A percentile compares a stretch with the other conserved stretches of the same genome.
phyloP scores from a whole-genome alignment of 2,888 invertebrate genomes.

The Leptopilina myrica region DNA sequence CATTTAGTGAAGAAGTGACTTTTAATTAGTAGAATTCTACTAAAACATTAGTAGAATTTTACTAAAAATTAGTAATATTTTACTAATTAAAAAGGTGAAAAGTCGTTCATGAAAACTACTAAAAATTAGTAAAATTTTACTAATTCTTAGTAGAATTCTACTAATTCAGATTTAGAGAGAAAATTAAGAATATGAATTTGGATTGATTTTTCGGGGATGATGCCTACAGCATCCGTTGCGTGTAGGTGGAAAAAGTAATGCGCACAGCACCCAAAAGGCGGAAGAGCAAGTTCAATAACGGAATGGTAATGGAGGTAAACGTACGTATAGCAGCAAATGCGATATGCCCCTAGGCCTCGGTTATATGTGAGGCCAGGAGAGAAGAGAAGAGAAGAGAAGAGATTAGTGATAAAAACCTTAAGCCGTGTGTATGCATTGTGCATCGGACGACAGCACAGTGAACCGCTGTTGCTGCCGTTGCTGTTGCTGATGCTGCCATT shows the following conservation, averaged over 20 bases:
- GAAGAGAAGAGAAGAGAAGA: constrained; percentile 59
- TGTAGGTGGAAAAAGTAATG: constrained; percentile 38
- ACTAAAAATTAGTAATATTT: no score
- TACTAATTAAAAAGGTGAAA: no score
- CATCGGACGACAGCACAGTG: constrained; percentile 66
- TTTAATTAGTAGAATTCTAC: no score
- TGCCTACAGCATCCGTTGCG: background rate
- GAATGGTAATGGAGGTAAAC: constrained; percentile 66
- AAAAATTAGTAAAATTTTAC: no score
- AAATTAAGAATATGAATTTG: no score
- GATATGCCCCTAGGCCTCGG: constrained; percentile 35
- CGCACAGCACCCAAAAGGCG: constrained; percentile 55
- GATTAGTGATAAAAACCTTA: constrained; percentile 68
- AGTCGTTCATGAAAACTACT: no score
- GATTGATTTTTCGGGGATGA: background rate
- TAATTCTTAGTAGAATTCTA: no score
- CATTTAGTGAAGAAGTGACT: no score
- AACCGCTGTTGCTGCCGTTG: constrained; percentile 59
- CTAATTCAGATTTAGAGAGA: no score
- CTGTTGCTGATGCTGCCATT: constrained; percentile 61
- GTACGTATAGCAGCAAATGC: constrained; percentile 53
- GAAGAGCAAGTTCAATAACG: constrained; percentile 63
- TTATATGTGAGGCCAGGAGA: constrained; percentile 48
- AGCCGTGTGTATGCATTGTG: constrained; percentile 59
- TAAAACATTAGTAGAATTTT: no score